Evolutionary conservation across 2,888 invertebrate species (phyloP).

Genomic region (Aphodius granarius): DNA sequence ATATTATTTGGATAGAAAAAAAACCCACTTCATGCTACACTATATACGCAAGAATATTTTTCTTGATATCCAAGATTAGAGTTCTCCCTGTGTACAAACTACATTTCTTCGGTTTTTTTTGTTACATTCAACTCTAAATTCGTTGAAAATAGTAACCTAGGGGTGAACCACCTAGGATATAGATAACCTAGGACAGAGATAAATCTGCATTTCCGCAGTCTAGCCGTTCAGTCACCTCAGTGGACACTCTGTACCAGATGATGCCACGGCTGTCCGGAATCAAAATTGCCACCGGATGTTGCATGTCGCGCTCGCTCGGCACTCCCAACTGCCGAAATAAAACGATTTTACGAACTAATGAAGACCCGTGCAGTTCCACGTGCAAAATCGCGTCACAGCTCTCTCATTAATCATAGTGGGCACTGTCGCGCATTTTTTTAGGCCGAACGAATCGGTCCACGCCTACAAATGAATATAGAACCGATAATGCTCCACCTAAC

Average conservation of each 20-base stretch:
- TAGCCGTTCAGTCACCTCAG: not conserved
- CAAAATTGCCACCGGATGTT: conserved; percentile 8
- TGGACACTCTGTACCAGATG: not conserved
- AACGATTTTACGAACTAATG: not conserved
- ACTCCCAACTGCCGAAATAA: not conserved
- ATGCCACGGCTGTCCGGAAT: not conserved
- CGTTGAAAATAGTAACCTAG: not conserved
- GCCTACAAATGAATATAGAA: not conserved
- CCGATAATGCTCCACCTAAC: not conserved
- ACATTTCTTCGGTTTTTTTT: no score
- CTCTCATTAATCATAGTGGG: not conserved
- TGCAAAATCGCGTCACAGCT: not conserved
- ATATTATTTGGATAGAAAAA: no score
- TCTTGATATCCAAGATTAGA: no score
- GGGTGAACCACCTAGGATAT: not conserved
- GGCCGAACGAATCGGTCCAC: not conserved
- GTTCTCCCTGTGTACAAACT: no score
- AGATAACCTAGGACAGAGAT: no score
- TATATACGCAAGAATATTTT: no score
- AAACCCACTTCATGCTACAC: no score
- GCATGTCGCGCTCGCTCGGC: not conserved
- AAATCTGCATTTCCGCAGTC: not conserved
- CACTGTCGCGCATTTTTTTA: not conserved
- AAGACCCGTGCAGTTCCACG: not conserved
- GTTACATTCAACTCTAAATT: not conserved